Base-by-base conservation (phyloP, 2,888 invertebrate species). In the Zygaena filipendulae region DNA sequence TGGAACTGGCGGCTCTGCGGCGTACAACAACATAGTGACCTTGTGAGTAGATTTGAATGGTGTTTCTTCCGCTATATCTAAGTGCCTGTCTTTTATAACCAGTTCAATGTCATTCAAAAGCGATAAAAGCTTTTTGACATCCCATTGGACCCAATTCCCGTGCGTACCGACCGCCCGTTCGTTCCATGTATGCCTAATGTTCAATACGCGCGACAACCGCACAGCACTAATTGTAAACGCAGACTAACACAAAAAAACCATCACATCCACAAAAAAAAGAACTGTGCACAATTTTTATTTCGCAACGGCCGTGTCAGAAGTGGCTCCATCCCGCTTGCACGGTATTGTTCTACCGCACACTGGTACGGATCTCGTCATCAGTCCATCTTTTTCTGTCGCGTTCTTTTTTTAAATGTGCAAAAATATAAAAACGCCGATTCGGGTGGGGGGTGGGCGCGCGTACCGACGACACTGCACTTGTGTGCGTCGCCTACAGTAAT, bases 151-250 rank as follows among this genome's bases (percentile, higher is more conserved):
- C 40, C 41, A 39, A 42, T n/a, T n/a, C n/a, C n/a, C n/a, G n/a
- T n/a, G n/a, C n/a, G n/a, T n/a, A n/a, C n/a, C n/a, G n/a, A n/a
- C n/a, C n/a, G n/a, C n/a, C n/a, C n/a, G n/a, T n/a, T n/a, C n/a
- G n/a, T 70, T 69, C 63, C 72, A 71, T 72, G 54, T 49, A 62
- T 57, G 57, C 61, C 61, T 63, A 63, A 67, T 61, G 49, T 59
- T 59, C 67, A 57, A 59, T 59, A 56, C 52, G 39, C 45, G 58
- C 57, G 67, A 64, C 68, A 61, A 55, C 66, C 68, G 60, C 71
- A 70, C 72, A 74, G 66, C 71, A 72, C 79, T 77, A 79, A 79
- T 79, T 77, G 75, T 68, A 55, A 74, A 75, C 74, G 75, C 75
- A 75, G 74, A 79, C 79, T 70, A 71, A 70, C 67, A 66, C 60